Percentiles rank a stretch among this genome's conserved stretches.
Evolutionary conservation across 2,888 invertebrate species (phyloP).

Genomic region (Eutolmus rufibarbis): DNA sequence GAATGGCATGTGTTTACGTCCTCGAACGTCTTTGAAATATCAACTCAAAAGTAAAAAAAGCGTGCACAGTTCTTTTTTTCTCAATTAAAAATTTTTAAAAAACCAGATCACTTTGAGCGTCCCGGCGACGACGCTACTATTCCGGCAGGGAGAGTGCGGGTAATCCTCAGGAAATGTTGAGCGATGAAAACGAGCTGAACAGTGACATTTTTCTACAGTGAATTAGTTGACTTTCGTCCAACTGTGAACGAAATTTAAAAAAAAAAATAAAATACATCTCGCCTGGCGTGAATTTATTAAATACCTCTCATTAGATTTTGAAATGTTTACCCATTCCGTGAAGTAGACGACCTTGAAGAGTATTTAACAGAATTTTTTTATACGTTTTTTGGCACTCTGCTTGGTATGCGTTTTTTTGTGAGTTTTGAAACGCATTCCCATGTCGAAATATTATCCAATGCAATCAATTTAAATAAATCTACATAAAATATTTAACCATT

Average conservation of each 20-base stretch:
- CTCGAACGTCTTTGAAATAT: slow-evolving; percentile 1
- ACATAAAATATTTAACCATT: neutral
- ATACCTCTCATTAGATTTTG: neutral
- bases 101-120: neutral
- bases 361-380: neutral
- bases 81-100: neutral
- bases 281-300: neutral
- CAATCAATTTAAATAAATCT: neutral
- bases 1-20: slow-evolving; percentile 13
- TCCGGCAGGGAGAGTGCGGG: neutral
- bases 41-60: neutral
- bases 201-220: neutral
- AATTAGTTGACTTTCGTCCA: neutral
- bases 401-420: neutral
- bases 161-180: neutral
- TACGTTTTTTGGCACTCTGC: neutral
- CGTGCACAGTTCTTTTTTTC: neutral
- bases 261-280: neutral
- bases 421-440: neutral
- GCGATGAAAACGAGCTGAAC: neutral
- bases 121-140: neutral
- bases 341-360: neutral
- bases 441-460: neutral
- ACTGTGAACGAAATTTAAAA: neutral
- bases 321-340: neutral